Evolutionary conservation across 1,140 invertebrate species (phyloP), one percentile per base, ranked within the genome.

Genomic region (Drosophila varians): DNA sequence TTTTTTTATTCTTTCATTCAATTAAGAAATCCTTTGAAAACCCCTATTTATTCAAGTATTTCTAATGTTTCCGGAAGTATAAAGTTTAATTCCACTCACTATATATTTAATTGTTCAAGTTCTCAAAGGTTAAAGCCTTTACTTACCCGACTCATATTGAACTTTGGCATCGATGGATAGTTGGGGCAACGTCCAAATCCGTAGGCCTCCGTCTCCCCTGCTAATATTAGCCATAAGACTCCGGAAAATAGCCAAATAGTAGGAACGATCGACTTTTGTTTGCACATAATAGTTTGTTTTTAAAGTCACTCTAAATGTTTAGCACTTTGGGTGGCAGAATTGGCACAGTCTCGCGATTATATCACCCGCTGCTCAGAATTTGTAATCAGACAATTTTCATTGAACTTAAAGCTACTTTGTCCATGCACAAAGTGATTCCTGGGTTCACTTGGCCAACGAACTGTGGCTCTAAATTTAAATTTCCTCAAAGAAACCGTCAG

Each of bases 151-250:
- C 90, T 92, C 62, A 94, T 92, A 74, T 94, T 93, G 72, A 94
- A 94, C 89, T 94, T 91, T 21, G 93, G 92, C 79, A 94, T 92
- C 68, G 93, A 92, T 61, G 92, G 92, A 77, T 93, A 93, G 52
- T 93, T 92, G 7, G 94, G 94, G 90, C 94, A 94, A 79, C 91
- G 92, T 57, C 94, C 94, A 31, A 94, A 91, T 28, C 93, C 93
- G 60, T 90, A 87, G 26, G 73, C 90, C 48, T 53, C 36, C 1
- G 73, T 53, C 61, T 74, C 46, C 3, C 40, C 57, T 45, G 71
- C 65, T 9, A 86, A 57, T 25, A 65, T 53, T 7, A 87, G 40
- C 23, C 70, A 69, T 7, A 79, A 60, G 36, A 68, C 34, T 26
- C 34, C 46, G 14, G 68, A 70, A 49, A 87, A 31, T n/a, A 86